A percentile compares a stretch with the other conserved stretches of the same genome.
Evolutionary conservation across 2,113 vertebrate species (phyloP).

Genomic region (Sinocyclocheilus anshuiensis): DNA sequence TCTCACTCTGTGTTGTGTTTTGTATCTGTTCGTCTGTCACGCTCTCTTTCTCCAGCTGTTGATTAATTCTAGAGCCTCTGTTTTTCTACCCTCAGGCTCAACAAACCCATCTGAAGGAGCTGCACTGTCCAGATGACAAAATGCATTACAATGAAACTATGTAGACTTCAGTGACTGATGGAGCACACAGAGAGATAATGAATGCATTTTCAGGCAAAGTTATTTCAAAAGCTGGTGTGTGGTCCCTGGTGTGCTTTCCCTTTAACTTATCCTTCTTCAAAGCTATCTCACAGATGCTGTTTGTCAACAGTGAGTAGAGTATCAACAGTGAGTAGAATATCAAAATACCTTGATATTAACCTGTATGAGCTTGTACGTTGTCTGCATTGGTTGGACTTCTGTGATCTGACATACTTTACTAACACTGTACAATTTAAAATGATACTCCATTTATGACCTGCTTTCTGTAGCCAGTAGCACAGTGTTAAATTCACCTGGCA

Average conservation of each 20-base stretch:
- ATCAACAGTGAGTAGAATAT: neutral
- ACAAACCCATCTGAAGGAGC: neutral
- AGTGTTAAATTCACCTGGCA: neutral
- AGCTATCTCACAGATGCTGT: neutral
- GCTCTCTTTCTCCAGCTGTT: constrained; percentile 9
- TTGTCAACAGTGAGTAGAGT: constrained; percentile 12
- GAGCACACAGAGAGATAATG: constrained; percentile 18
- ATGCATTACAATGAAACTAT: constrained; percentile 8
- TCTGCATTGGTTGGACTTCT: neutral
- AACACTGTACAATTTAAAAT: neutral
- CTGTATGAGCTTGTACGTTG: neutral
- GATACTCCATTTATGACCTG: neutral
- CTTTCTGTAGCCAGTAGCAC: neutral
- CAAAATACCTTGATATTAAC: neutral
- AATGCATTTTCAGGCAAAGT: constrained; percentile 1
- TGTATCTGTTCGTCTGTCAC: neutral
- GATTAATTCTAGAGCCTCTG: neutral
- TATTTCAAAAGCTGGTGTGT: neutral
- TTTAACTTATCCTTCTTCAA: neutral
- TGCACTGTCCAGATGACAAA: constrained; percentile 19
- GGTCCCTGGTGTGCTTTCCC: neutral
- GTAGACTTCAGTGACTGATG: neutral
- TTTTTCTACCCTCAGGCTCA: constrained; percentile 8
- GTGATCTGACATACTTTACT: neutral
- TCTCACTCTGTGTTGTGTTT: neutral